A percentile compares a stretch with the other conserved stretches of the same genome.
These are phyloP conservation scores for Euura lappo DNA, from an alignment of 1,140 invertebrate species.

Conservation along the genomic window DNA sequence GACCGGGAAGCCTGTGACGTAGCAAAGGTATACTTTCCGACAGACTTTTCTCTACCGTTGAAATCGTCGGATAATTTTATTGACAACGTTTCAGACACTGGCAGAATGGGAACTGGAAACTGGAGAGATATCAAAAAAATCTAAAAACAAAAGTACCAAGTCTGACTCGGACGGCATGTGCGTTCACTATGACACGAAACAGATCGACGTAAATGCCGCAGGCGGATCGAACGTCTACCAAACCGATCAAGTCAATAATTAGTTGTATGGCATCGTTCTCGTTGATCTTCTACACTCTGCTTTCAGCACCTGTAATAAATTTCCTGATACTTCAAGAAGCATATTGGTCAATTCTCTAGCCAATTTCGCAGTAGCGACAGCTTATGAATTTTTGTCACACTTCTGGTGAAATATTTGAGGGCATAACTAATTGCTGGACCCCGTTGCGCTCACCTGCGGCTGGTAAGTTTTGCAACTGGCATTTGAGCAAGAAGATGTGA, in stretches of 20 bases:
- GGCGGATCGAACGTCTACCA: neutral
- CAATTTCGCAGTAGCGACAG: no score
- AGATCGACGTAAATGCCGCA: neutral
- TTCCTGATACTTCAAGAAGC: neutral
- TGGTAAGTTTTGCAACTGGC: neutral
- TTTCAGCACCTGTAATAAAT: neutral
- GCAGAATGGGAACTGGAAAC: neutral
- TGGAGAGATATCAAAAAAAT: neutral
- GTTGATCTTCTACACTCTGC: no score
- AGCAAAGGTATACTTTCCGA: constrained; percentile 2
- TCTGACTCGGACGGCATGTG: neutral
- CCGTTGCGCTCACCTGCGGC: neutral
- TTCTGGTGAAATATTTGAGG: neutral
- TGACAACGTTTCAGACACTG: neutral
- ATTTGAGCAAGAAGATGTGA: neutral
- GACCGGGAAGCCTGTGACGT: constrained; percentile 16
- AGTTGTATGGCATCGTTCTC: no score
- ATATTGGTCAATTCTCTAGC: no score
- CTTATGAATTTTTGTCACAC: neutral
- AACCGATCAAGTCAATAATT: neutral
- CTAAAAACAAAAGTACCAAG: neutral
- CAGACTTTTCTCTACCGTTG: neutral
- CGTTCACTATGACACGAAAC: neutral
- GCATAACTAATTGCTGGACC: neutral
- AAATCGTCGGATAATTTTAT: neutral